Percentiles rank a stretch among this genome's conserved stretches.
Evolutionary conservation across 1,140 invertebrate species (phyloP).

Genomic region (Meloidogyne chitwoodi): DNA sequence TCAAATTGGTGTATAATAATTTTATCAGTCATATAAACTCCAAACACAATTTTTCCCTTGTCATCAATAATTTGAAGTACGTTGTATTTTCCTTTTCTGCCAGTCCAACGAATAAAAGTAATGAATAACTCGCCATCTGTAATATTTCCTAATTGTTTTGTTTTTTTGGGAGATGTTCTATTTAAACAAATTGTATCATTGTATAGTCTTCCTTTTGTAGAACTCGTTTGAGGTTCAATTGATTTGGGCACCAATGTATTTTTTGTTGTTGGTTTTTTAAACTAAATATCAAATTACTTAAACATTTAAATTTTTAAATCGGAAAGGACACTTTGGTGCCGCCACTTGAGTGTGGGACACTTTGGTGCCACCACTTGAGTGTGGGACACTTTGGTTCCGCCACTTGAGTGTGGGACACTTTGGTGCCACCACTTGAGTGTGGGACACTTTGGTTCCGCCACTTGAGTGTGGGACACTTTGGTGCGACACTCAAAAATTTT

Average conservation of each 20-base stretch:
- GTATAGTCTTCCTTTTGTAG: not conserved
- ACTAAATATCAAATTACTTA: too few relatives aligned
- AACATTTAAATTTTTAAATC: too few relatives aligned
- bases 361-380: too few relatives aligned
- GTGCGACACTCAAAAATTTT: too few relatives aligned
- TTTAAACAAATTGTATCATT: not conserved
- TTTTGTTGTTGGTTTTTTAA: not conserved
- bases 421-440: too few relatives aligned
- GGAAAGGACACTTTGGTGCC: too few relatives aligned
- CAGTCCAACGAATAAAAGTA: not conserved
- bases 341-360: too few relatives aligned
- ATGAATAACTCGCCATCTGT: not conserved
- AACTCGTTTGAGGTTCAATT: not conserved
- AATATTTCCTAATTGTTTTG: not conserved
- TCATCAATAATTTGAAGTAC: too few relatives aligned
- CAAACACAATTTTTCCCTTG: not conserved
- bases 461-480: too few relatives aligned
- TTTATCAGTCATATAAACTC: not conserved
- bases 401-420: too few relatives aligned
- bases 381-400: too few relatives aligned
- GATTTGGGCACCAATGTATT: not conserved
- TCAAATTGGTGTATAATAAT: not conserved
- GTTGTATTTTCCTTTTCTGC: not conserved
- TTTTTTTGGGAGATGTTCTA: not conserved
- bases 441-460: too few relatives aligned